A percentile compares a stretch with the other conserved stretches of the same genome.
phyloP scores from a whole-genome alignment of 2,888 invertebrate genomes.

The Danaus chrysippus region DNA sequence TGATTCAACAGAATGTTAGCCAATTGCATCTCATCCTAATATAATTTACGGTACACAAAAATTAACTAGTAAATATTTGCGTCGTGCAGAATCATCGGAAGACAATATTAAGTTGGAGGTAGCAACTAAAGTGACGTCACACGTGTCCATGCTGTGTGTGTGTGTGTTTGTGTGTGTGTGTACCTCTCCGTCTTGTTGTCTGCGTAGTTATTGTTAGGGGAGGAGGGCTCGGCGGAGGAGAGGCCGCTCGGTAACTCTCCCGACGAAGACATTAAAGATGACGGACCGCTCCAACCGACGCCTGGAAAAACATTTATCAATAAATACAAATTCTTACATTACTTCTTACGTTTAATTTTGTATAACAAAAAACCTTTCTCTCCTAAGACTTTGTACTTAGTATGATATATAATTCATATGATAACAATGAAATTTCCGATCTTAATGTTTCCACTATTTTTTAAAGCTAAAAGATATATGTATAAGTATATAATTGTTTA shows the following conservation, averaged over 20 bases:
- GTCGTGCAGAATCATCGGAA: slow-evolving; percentile 22
- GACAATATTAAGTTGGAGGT: slow-evolving; percentile 27
- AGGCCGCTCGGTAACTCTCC: slow-evolving; percentile 77
- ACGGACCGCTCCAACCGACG: slow-evolving; percentile 90
- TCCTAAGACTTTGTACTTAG: too few species aligned
- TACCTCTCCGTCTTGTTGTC: slow-evolving; percentile 55
- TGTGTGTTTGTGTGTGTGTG: not conserved
- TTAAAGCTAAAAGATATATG: too few species aligned
- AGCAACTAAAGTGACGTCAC: not conserved
- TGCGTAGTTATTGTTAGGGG: slow-evolving; percentile 83
- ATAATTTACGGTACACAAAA: not conserved
- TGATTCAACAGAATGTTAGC: slow-evolving; percentile 6
- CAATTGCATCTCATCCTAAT: slow-evolving; percentile 8
- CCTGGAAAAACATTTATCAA: slow-evolving; percentile 39
- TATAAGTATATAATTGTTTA: slow-evolving; percentile 34
- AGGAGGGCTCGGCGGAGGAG: slow-evolving; percentile 89
- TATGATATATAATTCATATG: too few species aligned
- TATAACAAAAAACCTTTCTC: too few species aligned
- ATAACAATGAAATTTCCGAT: too few species aligned
- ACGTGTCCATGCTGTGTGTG: not conserved
- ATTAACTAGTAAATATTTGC: not conserved
- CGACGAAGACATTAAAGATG: slow-evolving; percentile 84
- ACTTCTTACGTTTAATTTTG: too few species aligned
- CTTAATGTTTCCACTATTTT: too few species aligned
- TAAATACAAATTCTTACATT: too few species aligned